Conservation (phyloP, 2,113 vertebrate genomes). For the Lucifuga dentata region DNA sequence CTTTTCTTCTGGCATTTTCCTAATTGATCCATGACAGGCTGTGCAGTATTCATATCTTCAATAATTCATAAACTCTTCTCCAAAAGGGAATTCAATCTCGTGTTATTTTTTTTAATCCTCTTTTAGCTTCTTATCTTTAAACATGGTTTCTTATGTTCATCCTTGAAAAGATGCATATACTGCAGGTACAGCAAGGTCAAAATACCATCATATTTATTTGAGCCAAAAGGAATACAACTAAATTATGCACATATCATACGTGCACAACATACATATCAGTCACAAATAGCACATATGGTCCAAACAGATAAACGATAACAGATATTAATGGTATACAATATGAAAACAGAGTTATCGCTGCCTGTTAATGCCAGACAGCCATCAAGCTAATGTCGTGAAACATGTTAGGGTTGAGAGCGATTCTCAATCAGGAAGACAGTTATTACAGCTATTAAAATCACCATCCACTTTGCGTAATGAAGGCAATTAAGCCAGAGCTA, state of each 20-base stretch:
- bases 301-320: neutral
- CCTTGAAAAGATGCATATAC: neutral
- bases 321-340: conserved; percentile 14
- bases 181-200: neutral
- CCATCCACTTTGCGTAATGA: conserved; percentile 83
- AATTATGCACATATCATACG: neutral
- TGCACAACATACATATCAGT: neutral
- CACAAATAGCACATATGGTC: too few species aligned
- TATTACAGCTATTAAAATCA: conserved; percentile 82
- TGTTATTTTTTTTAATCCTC: conserved; percentile 25
- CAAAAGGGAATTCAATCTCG: conserved; percentile 29
- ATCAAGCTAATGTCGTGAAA: conserved; percentile 73
- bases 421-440: conserved; percentile 80
- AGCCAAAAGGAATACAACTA: neutral
- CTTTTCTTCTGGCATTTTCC: conserved; percentile 72
- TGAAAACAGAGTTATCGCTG: conserved; percentile 45
- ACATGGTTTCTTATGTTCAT: neutral
- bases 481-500: conserved; percentile 76
- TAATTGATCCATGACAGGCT: conserved; percentile 73
- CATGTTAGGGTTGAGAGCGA: conserved; percentile 62
- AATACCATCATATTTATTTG: neutral
- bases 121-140: conserved; percentile 24
- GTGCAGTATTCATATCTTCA: conserved; percentile 51
- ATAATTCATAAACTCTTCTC: conserved; percentile 67
- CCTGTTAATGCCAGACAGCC: conserved; percentile 41